Conservation (phyloP, 1,140 invertebrate genomes). For the Drosophila gunungcola region DNA sequence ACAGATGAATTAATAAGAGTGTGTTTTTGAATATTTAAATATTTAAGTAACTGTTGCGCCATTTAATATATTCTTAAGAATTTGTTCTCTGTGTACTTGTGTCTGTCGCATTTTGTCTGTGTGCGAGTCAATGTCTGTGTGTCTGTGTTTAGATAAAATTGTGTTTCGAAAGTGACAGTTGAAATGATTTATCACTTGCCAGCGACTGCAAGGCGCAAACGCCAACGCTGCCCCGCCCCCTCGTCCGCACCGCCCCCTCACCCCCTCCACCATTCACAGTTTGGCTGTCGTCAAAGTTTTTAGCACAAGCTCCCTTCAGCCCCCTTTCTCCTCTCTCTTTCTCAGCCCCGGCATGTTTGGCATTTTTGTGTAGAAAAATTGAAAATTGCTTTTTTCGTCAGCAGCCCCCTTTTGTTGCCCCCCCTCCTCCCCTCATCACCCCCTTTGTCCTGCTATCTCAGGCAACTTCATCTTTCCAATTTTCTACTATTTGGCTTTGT, state of each 20-base stretch:
- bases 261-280: background rate
- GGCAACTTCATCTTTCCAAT: slow-evolving; percentile 82
- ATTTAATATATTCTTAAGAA: background rate
- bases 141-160: slow-evolving; percentile 84
- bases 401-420: slow-evolving; percentile 11
- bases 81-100: slow-evolving; percentile 29
- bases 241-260: background rate
- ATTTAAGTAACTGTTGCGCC: no score
- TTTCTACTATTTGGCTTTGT: slow-evolving; percentile 83
- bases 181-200: slow-evolving; percentile 84
- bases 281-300: slow-evolving; percentile 75
- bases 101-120: slow-evolving; percentile 27
- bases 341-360: slow-evolving; percentile 55
- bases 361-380: slow-evolving; percentile 81
- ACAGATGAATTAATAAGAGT: no score
- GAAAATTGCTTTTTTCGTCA: slow-evolving; percentile 79
- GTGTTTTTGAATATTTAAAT: no score
- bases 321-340: background rate
- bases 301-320: slow-evolving; percentile 57
- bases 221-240: slow-evolving; percentile 32
- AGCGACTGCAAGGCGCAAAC: slow-evolving; percentile 75
- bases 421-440: background rate
- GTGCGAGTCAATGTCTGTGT: slow-evolving; percentile 40
- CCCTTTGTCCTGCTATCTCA: slow-evolving; percentile 61
- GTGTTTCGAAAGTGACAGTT: slow-evolving; percentile 85